Percentiles rank a stretch among this genome's conserved stretches.
These are phyloP conservation scores for Rhizomys pruinosus DNA, from an alignment of 2,113 vertebrate genomes.

Conservation along the genomic window DNA sequence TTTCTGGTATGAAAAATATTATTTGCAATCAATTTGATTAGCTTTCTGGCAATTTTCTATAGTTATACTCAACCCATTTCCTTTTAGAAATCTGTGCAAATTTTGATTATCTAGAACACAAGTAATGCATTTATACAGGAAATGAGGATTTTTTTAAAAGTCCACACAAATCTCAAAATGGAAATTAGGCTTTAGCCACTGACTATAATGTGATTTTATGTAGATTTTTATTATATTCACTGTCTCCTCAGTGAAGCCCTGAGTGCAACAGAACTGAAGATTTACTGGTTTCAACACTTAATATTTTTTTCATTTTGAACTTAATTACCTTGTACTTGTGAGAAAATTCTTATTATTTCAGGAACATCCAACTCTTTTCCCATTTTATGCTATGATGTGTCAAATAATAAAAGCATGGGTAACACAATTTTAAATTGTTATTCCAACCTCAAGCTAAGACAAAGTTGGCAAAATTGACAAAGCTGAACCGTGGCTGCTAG, in stretches of 20 bases:
- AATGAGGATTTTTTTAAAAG: background rate
- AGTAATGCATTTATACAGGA: background rate
- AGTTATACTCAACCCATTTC: background rate
- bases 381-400: background rate
- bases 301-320: constrained; percentile 43
- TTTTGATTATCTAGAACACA: background rate
- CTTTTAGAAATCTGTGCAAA: constrained; percentile 34
- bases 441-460: background rate
- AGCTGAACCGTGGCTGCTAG: background rate
- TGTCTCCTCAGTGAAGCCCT: background rate
- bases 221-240: background rate
- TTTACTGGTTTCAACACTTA: background rate
- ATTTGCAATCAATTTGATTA: background rate
- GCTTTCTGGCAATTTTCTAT: background rate
- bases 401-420: background rate
- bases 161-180: background rate
- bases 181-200: background rate
- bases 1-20: background rate
- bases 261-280: background rate
- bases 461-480: background rate
- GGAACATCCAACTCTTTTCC: background rate
- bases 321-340: background rate
- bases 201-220: background rate
- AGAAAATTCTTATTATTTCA: constrained; percentile 46
- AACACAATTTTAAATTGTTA: background rate